Percentiles rank a stretch among this genome's conserved stretches.
These are phyloP conservation scores for Smittia sp. DNA, from an alignment of 2,888 invertebrate genomes.

Conservation along the genomic window DNA sequence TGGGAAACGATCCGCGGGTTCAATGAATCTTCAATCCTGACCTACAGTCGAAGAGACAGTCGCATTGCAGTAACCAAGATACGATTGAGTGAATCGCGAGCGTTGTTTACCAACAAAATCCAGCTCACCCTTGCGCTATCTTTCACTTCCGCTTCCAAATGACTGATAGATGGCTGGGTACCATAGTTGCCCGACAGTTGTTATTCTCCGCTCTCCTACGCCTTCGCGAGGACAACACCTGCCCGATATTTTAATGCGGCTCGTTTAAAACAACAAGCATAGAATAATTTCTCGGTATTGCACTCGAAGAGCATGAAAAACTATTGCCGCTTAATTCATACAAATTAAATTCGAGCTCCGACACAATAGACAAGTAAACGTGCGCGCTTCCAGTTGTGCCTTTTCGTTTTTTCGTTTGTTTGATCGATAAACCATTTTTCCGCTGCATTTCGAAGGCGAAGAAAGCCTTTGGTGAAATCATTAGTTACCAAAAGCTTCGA, in stretches of 20 bases:
- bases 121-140: background rate
- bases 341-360: background rate
- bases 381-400: constrained; percentile 16
- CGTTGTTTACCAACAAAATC: constrained; percentile 36
- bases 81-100: constrained; percentile 18
- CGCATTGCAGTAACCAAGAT: constrained; percentile 14
- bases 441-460: background rate
- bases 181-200: constrained; percentile 30
- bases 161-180: background rate
- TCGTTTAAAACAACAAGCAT: background rate
- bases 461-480: background rate
- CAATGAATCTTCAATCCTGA: background rate
- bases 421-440: constrained; percentile 6
- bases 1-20: background rate
- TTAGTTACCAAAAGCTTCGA: background rate
- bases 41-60: too few relatives aligned
- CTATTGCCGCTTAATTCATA: too few relatives aligned
- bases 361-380: constrained; percentile 11
- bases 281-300: background rate
- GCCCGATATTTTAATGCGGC: constrained; percentile 5
- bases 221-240: constrained; percentile 18
- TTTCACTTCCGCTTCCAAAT: background rate
- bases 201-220: background rate
- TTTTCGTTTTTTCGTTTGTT: background rate
- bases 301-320: background rate